These are phyloP conservation scores for Tinamus guttatus DNA, from an alignment of 2,113 vertebrate genomes.

Conservation along the genomic window DNA sequence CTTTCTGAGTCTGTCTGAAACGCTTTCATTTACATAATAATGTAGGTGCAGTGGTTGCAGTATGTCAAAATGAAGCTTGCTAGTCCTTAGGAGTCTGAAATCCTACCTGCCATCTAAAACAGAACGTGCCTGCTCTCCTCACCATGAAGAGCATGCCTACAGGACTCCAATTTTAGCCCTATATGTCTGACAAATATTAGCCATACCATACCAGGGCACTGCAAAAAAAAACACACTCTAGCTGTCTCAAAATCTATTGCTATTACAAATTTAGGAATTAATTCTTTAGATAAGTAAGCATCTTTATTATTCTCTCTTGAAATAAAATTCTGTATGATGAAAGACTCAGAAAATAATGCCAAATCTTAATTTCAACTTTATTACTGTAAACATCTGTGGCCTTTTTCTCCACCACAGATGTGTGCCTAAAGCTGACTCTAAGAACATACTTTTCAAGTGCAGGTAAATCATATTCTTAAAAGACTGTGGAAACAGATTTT, in stretches of 20 bases:
- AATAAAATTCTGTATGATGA: neutral
- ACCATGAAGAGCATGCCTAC: neutral
- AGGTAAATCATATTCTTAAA: neutral
- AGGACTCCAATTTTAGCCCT: neutral
- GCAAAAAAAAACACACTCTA: neutral
- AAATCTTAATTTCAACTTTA: neutral
- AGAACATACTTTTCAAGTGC: neutral
- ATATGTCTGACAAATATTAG: neutral
- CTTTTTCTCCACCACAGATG: neutral
- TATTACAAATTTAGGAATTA: neutral
- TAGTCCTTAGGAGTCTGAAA: slow-evolving; percentile 13
- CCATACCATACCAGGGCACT: neutral
- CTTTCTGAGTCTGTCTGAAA: slow-evolving; percentile 38
- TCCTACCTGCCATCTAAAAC: neutral
- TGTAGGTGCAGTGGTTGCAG: neutral
- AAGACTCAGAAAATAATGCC: neutral
- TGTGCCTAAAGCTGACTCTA: neutral
- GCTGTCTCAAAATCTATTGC: neutral
- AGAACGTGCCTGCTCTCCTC: neutral
- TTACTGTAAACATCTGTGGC: neutral
- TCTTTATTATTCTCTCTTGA: neutral
- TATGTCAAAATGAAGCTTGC: slow-evolving; percentile 13
- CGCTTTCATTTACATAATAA: slow-evolving; percentile 29
- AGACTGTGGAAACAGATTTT: neutral
- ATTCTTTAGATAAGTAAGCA: neutral